phyloP scores from a whole-genome alignment of 2,888 invertebrate genomes.

The Trissolcus brochymenae region DNA sequence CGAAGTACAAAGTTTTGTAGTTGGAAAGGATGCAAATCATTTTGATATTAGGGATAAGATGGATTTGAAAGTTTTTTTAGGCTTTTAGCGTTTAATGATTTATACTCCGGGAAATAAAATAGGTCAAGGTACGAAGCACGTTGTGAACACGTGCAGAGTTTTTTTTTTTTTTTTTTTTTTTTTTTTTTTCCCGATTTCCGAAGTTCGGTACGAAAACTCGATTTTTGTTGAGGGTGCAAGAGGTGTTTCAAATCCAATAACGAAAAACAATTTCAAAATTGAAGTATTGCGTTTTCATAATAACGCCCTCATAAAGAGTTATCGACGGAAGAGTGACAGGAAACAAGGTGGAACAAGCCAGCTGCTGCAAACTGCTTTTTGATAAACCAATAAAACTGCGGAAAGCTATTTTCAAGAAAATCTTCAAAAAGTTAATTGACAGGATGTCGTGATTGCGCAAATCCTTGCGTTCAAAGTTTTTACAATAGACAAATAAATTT shows the following conservation, averaged over 20 bases:
- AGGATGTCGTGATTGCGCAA: background rate
- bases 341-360: background rate
- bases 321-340: conserved; percentile 1
- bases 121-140: background rate
- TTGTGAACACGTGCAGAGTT: background rate
- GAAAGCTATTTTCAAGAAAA: background rate
- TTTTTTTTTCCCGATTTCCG: too few species aligned
- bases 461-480: background rate
- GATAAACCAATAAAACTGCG: conserved; percentile 4
- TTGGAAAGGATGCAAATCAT: conserved; percentile 21
- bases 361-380: background rate
- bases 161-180: too few species aligned
- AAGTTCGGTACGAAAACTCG: background rate
- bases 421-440: conserved; percentile 3
- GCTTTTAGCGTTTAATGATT: conserved; percentile 9
- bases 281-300: too few species aligned
- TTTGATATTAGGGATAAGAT: conserved; percentile 5
- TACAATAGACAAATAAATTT: too few species aligned
- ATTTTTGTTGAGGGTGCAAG: background rate
- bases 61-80: conserved; percentile 1
- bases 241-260: background rate
- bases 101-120: background rate
- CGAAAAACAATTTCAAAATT: background rate
- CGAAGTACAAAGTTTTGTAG: conserved; percentile 14
- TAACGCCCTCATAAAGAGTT: too few species aligned